These are phyloP conservation scores for Phalacrocorax pelagicus DNA, from an alignment of 2,113 vertebrate species.

Conservation along the genomic window DNA sequence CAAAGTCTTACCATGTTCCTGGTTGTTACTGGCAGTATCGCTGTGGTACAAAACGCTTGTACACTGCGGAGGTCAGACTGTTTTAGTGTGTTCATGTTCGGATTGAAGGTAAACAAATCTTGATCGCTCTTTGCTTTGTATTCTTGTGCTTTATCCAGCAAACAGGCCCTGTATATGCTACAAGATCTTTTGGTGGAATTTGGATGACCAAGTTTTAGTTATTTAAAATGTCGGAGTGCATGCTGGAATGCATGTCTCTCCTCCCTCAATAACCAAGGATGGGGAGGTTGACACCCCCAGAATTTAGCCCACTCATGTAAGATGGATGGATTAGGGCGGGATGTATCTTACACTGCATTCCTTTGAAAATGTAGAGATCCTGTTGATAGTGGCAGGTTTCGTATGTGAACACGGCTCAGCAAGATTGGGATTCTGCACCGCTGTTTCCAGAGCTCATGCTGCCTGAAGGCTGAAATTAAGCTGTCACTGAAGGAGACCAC, in stretches of 20 bases:
- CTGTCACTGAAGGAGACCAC: neutral
- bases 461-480: neutral
- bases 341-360: neutral
- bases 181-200: neutral
- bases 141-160: neutral
- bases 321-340: neutral
- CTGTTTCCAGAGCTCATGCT: neutral
- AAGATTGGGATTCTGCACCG: neutral
- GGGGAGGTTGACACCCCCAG: neutral
- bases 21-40: neutral
- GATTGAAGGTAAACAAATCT: neutral
- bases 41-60: accelerated
- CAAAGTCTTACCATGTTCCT: neutral
- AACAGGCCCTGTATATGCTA: neutral
- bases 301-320: neutral
- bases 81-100: neutral
- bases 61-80: accelerated
- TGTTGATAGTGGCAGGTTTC: neutral
- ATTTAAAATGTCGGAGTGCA: neutral
- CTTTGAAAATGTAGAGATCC: neutral
- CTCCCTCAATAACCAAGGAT: neutral
- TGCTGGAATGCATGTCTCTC: neutral
- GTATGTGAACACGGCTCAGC: neutral
- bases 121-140: neutral
- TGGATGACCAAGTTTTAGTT: neutral